A percentile compares a stretch with the other conserved stretches of the same genome.
Conservation (phyloP, 2,113 vertebrate species). For the Casuarius casuarius region DNA sequence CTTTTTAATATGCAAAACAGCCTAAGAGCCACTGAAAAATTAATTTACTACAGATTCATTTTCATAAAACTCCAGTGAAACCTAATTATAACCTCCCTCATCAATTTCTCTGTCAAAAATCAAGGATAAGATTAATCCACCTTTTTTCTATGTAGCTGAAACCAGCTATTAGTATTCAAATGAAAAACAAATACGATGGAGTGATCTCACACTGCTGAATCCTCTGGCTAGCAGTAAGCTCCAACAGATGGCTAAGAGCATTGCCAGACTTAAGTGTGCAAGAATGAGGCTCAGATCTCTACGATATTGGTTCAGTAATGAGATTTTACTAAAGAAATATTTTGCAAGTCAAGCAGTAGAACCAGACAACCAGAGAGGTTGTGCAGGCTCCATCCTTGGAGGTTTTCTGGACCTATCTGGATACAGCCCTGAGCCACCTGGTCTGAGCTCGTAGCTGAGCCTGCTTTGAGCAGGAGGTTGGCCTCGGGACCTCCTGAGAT, state of each 20-base stretch:
- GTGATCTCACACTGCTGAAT: constrained; percentile 4
- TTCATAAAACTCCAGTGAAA: constrained; percentile 49
- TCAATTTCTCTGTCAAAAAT: constrained; percentile 52
- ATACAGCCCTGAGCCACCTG: background rate
- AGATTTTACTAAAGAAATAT: background rate
- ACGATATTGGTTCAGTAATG: background rate
- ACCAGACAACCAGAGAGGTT: background rate
- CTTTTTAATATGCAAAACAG: constrained; percentile 49
- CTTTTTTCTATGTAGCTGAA: constrained; percentile 32
- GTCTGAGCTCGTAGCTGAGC: background rate
- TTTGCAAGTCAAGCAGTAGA: background rate
- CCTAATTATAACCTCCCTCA: constrained; percentile 53
- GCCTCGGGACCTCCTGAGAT: background rate
- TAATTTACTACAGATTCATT: constrained; percentile 54
- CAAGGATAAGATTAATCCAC: constrained; percentile 52
- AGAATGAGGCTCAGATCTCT: constrained; percentile 21
- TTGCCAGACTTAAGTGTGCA: background rate
- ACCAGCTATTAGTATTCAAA: constrained; percentile 58
- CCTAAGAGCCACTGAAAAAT: constrained; percentile 56
- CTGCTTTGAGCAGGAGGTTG: background rate
- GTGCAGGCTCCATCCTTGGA: background rate
- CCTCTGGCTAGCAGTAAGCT: background rate
- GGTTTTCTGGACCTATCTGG: background rate
- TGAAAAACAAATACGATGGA: constrained; percentile 37
- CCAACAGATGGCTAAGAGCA: constrained; percentile 14